Base-by-base conservation (phyloP, 1,140 invertebrate genomes). In the Halesus radiatus region DNA sequence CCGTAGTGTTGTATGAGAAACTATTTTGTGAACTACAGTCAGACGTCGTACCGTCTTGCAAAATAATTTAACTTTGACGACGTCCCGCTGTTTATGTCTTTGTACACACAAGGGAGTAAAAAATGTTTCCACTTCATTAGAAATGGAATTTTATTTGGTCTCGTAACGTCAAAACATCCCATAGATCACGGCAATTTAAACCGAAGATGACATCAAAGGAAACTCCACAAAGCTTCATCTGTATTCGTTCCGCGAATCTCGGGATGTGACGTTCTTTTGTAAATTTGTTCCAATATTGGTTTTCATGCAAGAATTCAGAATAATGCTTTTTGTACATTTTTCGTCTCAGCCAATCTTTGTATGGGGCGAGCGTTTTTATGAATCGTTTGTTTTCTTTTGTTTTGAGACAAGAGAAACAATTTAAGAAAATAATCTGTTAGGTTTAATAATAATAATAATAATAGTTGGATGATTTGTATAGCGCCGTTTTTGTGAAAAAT, bases 181-280 rank as follows among this genome's bases (percentile, higher is more conserved):
- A 62, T 74, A 79, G 22, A 79, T 79, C 70, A 79, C 70, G 60
- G 52, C 78, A 79, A 79, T 79, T 79, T 79, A 79, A 75, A 74
- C 68, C 20, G 53, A 62, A 74, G 56, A 72, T 66, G 70, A 79
- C 78, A 74, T 79, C 78, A 79, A 79, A 79, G 45, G 64, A 29
- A 79, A 78, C 15, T 64, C n/a, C 26, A 72, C 77, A 79, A 79
- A 79, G 76, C 20, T 64, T 76, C 26, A 62, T 78, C 76, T 70
- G 76, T 78, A 72, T 72, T 72, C 68, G 45, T 50, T 72, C 68
- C 20, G 68, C 68, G 45, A 72, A 72, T 72, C 68, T 72, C 16
- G 45, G 20, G 68, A 72, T 72, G 68, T 52, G 68, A 72, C 50
- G 68, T 72, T 53, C 68, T 72, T 72, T 72, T 72, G 68, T 52